Evolutionary conservation across 2,888 invertebrate species (phyloP).

Genomic region (Drosophila hamatofila): DNA sequence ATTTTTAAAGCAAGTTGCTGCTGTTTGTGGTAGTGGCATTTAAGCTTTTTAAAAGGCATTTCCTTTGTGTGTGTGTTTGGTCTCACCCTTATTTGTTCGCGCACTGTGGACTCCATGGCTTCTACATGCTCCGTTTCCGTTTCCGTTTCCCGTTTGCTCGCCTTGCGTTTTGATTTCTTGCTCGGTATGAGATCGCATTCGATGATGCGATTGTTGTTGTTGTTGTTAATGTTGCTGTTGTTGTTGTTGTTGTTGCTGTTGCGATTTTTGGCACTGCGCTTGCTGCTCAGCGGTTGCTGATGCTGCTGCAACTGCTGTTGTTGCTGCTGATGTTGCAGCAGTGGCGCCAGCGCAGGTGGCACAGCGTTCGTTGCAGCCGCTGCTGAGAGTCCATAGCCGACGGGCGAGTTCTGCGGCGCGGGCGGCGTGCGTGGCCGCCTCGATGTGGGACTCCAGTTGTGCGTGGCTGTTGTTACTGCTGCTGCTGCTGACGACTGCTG

Average conservation of each 20-base stretch:
- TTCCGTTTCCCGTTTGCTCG: constrained; percentile 45
- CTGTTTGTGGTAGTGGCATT: background rate
- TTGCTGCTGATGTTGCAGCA: constrained; percentile 57
- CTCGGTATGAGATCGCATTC: constrained; percentile 83
- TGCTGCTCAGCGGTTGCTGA: constrained; percentile 42
- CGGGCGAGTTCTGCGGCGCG: constrained; percentile 77
- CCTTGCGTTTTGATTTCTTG: constrained; percentile 81
- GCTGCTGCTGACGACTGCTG: constrained; percentile 35
- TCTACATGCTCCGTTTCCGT: constrained; percentile 48
- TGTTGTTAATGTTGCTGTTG: constrained; percentile 34
- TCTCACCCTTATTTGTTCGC: constrained; percentile 80
- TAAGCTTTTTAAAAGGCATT: background rate
- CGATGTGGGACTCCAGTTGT: constrained; percentile 64
- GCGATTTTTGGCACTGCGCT: constrained; percentile 38
- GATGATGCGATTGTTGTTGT: constrained; percentile 76
- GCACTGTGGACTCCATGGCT: constrained; percentile 60
- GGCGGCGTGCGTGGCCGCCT: constrained; percentile 69
- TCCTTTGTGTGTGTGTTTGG: background rate
- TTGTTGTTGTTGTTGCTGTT: constrained; percentile 14
- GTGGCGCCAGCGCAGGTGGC: constrained; percentile 56
- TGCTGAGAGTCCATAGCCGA: constrained; percentile 63
- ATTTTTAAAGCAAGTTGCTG: background rate
- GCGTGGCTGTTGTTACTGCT: constrained; percentile 31
- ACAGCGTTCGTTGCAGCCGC: constrained; percentile 34
- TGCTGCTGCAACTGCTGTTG: constrained; percentile 54